Conservation (phyloP, 2,113 vertebrate species). For the Falco punctatus region DNA sequence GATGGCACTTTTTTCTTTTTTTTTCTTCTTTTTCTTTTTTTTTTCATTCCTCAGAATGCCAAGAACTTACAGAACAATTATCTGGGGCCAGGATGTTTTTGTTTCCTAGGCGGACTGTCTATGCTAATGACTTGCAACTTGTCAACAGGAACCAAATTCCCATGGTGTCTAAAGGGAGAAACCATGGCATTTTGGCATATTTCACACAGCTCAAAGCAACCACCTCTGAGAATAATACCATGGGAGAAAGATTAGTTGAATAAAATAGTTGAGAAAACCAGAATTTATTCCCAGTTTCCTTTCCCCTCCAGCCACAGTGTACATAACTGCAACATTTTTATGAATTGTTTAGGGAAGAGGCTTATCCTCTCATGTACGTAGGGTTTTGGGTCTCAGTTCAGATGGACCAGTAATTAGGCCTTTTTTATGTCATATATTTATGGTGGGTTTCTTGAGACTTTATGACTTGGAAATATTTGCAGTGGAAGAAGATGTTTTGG, state of each 20-base stretch:
- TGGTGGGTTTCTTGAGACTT: not conserved
- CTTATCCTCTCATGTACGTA: not conserved
- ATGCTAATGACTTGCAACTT: not conserved
- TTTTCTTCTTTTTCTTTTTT: not conserved
- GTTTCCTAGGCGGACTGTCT: not conserved
- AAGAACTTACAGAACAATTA: not conserved
- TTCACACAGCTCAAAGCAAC: not conserved
- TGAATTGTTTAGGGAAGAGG: not conserved
- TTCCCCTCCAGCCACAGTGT: not conserved
- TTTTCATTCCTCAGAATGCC: not conserved
- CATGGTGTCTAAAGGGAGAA: not conserved
- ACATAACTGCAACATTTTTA: not conserved
- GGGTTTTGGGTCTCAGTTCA: not conserved
- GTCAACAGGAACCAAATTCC: not conserved
- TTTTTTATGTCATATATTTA: not conserved
- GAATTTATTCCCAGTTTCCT: not conserved
- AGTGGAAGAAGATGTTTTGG: not conserved
- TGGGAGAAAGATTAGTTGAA: not conserved
- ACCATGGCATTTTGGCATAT: not conserved
- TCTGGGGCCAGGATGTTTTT: not conserved
- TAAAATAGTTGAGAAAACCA: not conserved
- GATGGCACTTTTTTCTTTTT: not conserved
- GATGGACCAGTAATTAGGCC: not conserved
- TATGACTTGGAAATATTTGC: not conserved
- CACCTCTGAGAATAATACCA: not conserved